phyloP scores from a whole-genome alignment of 2,797 vertebrate genomes.

The Octomys mimax region DNA sequence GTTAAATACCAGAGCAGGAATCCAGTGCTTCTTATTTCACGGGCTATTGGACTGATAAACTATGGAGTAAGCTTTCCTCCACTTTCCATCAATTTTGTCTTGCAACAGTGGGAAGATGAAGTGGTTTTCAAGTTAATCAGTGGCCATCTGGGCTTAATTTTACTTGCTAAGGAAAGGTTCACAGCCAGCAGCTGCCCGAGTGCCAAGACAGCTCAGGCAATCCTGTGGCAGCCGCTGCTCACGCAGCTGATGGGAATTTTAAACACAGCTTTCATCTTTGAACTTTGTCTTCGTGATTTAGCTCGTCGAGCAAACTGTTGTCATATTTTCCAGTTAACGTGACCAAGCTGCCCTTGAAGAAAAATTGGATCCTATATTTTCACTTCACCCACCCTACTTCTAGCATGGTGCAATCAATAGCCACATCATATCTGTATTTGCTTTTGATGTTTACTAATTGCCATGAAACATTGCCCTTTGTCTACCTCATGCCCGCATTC shows the following conservation, averaged over 20 bases:
- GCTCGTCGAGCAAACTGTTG: constrained; percentile 40
- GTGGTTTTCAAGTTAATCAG: constrained; percentile 17
- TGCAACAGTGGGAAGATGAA: constrained; percentile 19
- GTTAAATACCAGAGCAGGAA: constrained; percentile 10
- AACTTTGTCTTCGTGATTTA: constrained; percentile 70
- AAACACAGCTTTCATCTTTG: constrained; percentile 68
- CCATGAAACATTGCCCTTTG: constrained; percentile 68
- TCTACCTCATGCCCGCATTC: constrained; percentile 48
- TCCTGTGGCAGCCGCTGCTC: not conserved
- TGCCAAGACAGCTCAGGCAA: not conserved
- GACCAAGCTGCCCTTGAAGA: constrained; percentile 48
- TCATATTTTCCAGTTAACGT: constrained; percentile 66
- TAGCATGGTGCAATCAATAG: constrained; percentile 32
- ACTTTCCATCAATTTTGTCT: constrained; percentile 51
- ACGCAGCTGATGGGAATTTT: constrained; percentile 6
- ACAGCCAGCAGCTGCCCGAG: constrained; percentile 11
- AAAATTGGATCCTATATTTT: constrained; percentile 57
- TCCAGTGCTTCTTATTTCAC: constrained; percentile 11
- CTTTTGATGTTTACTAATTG: constrained; percentile 72
- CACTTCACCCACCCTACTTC: constrained; percentile 42
- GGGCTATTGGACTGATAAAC: not conserved
- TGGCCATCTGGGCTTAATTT: constrained; percentile 46
- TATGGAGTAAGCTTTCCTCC: not conserved
- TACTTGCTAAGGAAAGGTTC: constrained; percentile 49
- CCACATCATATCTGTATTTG: constrained; percentile 66